Evolutionary conservation across 1,140 invertebrate genomes (phyloP).

Genomic region (Drosophila setifemur): DNA sequence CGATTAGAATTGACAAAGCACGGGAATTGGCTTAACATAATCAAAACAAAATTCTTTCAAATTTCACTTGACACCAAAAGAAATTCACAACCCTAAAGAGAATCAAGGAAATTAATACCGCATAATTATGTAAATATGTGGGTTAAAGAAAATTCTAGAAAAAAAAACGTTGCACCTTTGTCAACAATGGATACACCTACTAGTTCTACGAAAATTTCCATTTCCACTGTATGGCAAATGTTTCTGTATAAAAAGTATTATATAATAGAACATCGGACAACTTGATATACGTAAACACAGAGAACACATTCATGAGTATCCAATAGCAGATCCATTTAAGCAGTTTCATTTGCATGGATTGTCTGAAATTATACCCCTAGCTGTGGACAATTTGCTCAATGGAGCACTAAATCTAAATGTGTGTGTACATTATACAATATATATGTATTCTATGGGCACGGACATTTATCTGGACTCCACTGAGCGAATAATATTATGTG

Average conservation of each 20-base stretch:
- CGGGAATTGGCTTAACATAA: background rate
- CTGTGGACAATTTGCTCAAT: constrained; percentile 37
- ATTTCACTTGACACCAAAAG: background rate
- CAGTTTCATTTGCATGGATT: constrained; percentile 15
- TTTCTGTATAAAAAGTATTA: constrained; percentile 6
- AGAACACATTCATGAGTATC: background rate
- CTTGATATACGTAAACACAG: background rate
- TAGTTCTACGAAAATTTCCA: background rate
- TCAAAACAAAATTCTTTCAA: background rate
- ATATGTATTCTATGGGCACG: no score
- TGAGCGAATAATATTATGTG: constrained; percentile 27
- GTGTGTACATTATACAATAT: no score
- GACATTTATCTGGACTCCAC: constrained; percentile 30
- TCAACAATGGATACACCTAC: background rate
- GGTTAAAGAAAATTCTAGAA: background rate
- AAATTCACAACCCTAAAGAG: background rate
- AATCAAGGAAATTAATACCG: background rate
- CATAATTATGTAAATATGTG: background rate
- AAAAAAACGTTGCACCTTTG: background rate
- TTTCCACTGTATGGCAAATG: background rate
- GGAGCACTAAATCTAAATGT: constrained; percentile 33
- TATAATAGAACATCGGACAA: constrained; percentile 11
- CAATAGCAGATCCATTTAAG: constrained; percentile 25
- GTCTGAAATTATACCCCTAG: constrained; percentile 16
- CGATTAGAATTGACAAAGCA: background rate